phyloP scores from a whole-genome alignment of 2,888 invertebrate species.

The Lymantria monacha region DNA sequence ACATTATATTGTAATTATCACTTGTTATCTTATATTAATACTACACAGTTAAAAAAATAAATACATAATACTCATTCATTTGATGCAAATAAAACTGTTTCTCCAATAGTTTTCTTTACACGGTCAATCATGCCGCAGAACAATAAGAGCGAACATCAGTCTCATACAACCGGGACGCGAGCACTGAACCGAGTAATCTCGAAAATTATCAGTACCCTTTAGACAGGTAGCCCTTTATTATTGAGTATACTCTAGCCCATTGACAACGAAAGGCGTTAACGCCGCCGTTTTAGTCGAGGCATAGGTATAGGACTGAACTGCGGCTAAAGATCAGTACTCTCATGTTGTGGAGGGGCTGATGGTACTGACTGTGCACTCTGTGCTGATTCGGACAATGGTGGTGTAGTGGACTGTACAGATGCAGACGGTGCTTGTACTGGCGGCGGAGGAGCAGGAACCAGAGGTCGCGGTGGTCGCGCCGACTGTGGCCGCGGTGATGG shows the following conservation, averaged over 20 bases:
- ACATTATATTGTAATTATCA: constrained; percentile 41
- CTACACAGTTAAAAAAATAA: constrained; percentile 65
- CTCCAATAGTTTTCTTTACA: constrained; percentile 29
- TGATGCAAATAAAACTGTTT: constrained; percentile 52
- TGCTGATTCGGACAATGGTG: constrained; percentile 18
- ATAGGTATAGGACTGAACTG: constrained; percentile 27
- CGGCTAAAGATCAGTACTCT: constrained; percentile 65
- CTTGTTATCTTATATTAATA: constrained; percentile 41
- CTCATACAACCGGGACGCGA: constrained; percentile 27
- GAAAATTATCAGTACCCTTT: background rate
- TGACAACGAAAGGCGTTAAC: constrained; percentile 6
- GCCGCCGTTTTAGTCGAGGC: constrained; percentile 31
- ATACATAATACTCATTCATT: constrained; percentile 57
- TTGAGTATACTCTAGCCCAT: background rate
- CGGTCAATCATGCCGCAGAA: constrained; percentile 23
- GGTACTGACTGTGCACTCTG: constrained; percentile 39
- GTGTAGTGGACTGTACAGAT: constrained; percentile 37
- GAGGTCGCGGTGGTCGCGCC: constrained; percentile 58
- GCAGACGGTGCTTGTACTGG: constrained; percentile 45
- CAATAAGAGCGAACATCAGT: constrained; percentile 45
- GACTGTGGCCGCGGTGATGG: constrained; percentile 60
- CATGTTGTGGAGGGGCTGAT: constrained; percentile 31
- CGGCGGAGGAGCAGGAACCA: constrained; percentile 62
- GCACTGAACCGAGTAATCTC: background rate
- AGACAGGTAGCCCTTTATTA: no score